Evolutionary conservation across 2,797 vertebrate species (phyloP).

Genomic region (Alcedo atthis): DNA sequence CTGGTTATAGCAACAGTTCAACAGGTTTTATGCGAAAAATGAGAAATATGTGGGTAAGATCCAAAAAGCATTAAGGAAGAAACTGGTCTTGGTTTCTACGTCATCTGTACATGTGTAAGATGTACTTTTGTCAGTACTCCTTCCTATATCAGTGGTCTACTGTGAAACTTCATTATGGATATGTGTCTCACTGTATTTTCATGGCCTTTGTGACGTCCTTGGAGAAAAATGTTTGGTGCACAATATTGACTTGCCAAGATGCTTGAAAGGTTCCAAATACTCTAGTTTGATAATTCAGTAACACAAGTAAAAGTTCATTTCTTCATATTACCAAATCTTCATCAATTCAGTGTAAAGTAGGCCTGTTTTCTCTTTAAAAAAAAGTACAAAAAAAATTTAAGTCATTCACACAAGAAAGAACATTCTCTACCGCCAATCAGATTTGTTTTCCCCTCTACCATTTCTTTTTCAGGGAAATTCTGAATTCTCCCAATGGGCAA

Average conservation of each 20-base stretch:
- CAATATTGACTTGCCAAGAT: neutral
- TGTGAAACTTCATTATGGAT: neutral
- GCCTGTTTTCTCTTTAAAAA: neutral
- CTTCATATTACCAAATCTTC: neutral
- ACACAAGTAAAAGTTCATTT: constrained; percentile 1
- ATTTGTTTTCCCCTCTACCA: neutral
- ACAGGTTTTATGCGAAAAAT: constrained; percentile 31
- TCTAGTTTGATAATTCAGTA: neutral
- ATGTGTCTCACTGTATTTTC: neutral
- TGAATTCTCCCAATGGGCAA: neutral
- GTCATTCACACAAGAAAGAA: neutral
- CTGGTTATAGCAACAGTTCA: constrained; percentile 11
- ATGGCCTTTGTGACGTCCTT: neutral
- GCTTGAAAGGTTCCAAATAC: neutral
- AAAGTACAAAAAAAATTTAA: neutral
- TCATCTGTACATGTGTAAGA: neutral
- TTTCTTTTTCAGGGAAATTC: neutral
- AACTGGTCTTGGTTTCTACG: neutral
- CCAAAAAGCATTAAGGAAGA: neutral
- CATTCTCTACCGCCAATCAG: neutral
- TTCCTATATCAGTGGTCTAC: neutral
- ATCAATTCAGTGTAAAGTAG: neutral
- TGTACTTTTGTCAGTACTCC: neutral
- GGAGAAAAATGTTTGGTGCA: neutral
- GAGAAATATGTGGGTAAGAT: neutral